Conservation (phyloP, 2,113 vertebrate genomes). For the Nymphicus hollandicus region DNA sequence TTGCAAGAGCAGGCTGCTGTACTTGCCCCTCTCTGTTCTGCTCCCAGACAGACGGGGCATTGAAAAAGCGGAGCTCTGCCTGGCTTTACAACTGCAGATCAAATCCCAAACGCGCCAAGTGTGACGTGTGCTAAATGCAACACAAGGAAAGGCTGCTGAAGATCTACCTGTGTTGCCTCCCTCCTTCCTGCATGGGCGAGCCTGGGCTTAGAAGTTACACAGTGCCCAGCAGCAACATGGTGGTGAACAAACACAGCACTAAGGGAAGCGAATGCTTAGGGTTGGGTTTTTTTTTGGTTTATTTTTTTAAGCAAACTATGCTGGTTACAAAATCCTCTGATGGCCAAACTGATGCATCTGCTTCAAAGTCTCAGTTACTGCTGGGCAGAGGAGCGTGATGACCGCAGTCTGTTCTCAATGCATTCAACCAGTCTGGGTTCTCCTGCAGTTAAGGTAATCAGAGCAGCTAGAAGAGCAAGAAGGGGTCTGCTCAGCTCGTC, state of each 20-base stretch:
- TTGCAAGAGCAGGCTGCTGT: background rate
- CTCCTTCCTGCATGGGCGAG: rapidly evolving
- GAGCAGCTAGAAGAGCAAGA: background rate
- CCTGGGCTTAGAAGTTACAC: background rate
- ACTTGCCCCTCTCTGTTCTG: background rate
- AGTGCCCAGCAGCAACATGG: background rate
- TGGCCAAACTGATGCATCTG: background rate
- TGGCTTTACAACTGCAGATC: background rate
- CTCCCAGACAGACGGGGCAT: background rate
- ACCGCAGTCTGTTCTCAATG: background rate
- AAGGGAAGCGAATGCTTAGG: background rate
- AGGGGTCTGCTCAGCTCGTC: background rate
- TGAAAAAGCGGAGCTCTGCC: background rate
- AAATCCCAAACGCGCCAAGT: background rate
- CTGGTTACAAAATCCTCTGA: conserved; percentile 17
- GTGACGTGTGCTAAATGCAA: background rate
- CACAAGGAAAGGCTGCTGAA: background rate
- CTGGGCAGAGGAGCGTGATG: background rate
- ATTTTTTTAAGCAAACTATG: background rate
- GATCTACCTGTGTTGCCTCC: background rate
- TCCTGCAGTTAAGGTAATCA: background rate
- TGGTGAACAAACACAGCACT: background rate
- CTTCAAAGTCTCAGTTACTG: background rate
- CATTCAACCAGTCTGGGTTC: background rate
- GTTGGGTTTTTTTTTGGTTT: background rate